Evolutionary conservation across 2,888 invertebrate genomes (phyloP).

Genomic region (Cataglyphis cursor): DNA sequence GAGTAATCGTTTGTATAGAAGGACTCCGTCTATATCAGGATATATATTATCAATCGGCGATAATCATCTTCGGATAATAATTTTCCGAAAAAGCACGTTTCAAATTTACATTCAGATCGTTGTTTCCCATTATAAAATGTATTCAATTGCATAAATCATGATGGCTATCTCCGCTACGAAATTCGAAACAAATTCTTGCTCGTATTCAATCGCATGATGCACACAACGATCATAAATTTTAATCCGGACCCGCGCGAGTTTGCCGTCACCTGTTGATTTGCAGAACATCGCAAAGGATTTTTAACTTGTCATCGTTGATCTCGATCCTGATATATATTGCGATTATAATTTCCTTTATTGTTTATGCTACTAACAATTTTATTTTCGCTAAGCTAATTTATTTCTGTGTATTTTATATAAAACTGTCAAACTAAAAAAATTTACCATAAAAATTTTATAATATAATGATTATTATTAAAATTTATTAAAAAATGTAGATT

Average conservation of each 20-base stretch:
- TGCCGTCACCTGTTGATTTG: conserved; percentile 63
- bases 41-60: neutral
- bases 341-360: neutral
- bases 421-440: neutral
- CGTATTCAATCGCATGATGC: conserved; percentile 9
- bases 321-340: neutral
- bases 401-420: neutral
- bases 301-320: neutral
- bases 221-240: conserved; percentile 51
- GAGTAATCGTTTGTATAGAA: neutral
- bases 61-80: neutral
- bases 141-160: conserved; percentile 6
- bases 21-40: neutral
- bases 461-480: neutral
- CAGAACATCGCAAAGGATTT: conserved; percentile 8
- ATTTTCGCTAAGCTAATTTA: neutral
- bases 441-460: neutral
- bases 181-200: neutral
- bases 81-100: neutral
- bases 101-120: conserved; percentile 1
- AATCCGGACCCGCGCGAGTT: conserved; percentile 10
- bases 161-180: conserved; percentile 21
- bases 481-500: neutral
- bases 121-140: conserved; percentile 2
- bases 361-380: neutral